phyloP scores from a whole-genome alignment of 2,113 vertebrate genomes.

The Paratilapia polleni region DNA sequence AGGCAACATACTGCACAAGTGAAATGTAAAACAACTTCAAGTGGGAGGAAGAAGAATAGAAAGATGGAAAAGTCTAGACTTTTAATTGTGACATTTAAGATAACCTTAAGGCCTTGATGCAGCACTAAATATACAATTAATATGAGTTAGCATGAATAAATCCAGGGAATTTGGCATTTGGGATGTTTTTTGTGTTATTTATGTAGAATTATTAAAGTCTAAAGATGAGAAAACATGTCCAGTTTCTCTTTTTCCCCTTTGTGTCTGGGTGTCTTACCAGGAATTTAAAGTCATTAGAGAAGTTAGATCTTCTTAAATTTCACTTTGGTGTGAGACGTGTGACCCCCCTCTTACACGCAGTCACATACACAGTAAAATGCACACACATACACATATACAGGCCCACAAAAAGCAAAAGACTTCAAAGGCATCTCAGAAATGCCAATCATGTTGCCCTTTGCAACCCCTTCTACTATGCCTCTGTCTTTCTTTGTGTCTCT shows the following conservation, averaged over 20 bases:
- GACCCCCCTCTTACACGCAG: slow-evolving; percentile 1
- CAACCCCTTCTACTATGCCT: slow-evolving; percentile 17
- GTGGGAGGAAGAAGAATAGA: neutral
- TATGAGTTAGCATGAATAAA: neutral
- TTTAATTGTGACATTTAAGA: neutral
- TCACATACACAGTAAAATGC: neutral
- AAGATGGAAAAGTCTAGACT: neutral
- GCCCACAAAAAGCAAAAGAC: slow-evolving; percentile 29
- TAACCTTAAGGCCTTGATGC: neutral
- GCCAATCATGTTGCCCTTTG: slow-evolving; percentile 32
- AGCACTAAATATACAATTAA: neutral
- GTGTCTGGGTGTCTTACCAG: neutral
- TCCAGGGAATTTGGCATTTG: neutral
- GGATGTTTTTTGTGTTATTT: neutral
- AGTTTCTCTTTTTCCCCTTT: neutral
- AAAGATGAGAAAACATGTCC: neutral
- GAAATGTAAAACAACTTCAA: neutral
- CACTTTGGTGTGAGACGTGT: slow-evolving; percentile 6
- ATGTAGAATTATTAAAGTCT: neutral
- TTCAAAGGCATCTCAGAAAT: slow-evolving; percentile 64
- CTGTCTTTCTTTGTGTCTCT: slow-evolving; percentile 9
- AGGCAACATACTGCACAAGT: neutral
- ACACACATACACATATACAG: neutral
- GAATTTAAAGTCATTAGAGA: slow-evolving; percentile 23
- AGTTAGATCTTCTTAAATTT: slow-evolving; percentile 45